A percentile compares a stretch with the other conserved stretches of the same genome.
Conservation (phyloP, 2,797 vertebrate genomes). For the Prionace glauca region DNA sequence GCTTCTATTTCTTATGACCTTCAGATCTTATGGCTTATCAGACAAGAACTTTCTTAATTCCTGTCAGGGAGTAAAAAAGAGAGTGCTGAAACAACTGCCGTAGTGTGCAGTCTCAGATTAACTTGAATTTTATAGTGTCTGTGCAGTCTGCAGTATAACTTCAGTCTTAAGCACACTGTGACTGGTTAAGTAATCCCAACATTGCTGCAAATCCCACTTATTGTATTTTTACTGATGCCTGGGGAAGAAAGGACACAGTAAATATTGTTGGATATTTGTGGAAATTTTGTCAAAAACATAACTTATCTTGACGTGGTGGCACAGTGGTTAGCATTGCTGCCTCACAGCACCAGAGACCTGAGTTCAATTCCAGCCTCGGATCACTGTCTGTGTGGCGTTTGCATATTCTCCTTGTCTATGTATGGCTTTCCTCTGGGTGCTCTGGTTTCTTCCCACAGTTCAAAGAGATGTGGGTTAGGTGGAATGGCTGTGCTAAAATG, state of each 20-base stretch:
- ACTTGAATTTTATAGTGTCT: background rate
- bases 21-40: background rate
- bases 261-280: background rate
- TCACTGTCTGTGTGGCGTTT: no score
- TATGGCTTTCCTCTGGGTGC: no score
- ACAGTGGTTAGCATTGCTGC: no score
- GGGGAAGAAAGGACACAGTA: background rate
- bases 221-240: background rate
- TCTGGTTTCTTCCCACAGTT: no score
- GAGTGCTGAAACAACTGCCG: background rate
- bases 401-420: no score
- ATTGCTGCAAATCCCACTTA: background rate
- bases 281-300: background rate
- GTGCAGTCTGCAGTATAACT: background rate
- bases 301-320: background rate
- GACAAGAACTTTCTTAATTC: background rate
- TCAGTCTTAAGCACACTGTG: background rate
- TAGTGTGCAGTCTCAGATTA: background rate
- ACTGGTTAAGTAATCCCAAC: background rate
- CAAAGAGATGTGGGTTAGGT: no score
- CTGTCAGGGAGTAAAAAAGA: background rate
- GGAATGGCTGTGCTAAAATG: no score
- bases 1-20: background rate
- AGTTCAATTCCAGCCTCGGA: no score
- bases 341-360: no score